Percentiles rank a stretch among this genome's conserved stretches.
phyloP scores from a whole-genome alignment of 2,113 vertebrate species.

The Seriola aureovittata region DNA sequence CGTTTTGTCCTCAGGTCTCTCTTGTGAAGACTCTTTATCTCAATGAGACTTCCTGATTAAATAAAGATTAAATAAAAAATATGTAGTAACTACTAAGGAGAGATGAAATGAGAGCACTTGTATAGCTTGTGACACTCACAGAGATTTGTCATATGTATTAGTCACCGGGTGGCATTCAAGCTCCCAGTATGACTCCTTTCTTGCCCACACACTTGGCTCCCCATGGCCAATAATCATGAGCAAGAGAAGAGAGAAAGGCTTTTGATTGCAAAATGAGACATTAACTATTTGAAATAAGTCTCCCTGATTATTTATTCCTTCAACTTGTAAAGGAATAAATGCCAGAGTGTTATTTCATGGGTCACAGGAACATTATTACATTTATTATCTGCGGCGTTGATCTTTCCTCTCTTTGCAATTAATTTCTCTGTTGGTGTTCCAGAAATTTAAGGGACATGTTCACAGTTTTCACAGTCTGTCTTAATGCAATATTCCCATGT shows the following conservation, averaged over 20 bases:
- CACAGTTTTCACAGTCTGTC: neutral
- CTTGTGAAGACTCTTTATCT: too few relatives aligned
- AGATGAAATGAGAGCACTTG: neutral
- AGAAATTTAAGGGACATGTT: neutral
- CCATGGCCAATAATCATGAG: neutral
- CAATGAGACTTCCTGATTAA: too few relatives aligned
- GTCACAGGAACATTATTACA: neutral
- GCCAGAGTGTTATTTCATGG: neutral
- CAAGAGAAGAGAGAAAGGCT: neutral
- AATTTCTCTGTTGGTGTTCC: neutral
- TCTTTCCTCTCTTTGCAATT: neutral
- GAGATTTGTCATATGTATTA: slow-evolving; percentile 39
- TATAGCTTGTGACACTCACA: neutral
- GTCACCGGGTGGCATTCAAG: slow-evolving; percentile 43
- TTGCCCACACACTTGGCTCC: slow-evolving; percentile 26
- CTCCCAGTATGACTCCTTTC: slow-evolving; percentile 18
- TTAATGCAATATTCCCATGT: neutral
- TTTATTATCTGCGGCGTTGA: neutral
- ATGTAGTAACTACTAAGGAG: neutral
- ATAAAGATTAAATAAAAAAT: too few relatives aligned
- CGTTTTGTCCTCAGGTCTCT: too few relatives aligned
- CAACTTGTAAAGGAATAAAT: neutral
- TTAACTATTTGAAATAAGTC: neutral
- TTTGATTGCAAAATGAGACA: slow-evolving; percentile 3
- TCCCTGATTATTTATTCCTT: neutral